Base-by-base conservation (phyloP, 2,888 invertebrate species). In the Plusia festucae region DNA sequence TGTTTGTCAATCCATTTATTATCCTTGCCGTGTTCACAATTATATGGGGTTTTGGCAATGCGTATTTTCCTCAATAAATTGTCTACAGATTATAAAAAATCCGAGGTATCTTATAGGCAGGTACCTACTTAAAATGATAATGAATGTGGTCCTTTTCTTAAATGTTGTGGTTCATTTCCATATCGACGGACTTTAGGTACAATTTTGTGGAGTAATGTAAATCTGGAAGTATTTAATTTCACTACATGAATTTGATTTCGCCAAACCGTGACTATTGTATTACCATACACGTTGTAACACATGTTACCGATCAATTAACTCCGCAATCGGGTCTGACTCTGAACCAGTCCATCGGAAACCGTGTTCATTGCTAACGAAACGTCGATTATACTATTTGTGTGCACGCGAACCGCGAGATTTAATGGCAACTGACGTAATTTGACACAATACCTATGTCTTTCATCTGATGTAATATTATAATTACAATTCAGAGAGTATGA, bases 331-430 rank as follows among this genome's bases (percentile, higher is more conserved):
- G 70, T 79, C 71, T 62, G 20, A 60, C 27, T 54, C 34, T 46
- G 53, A 76, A 78, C 71, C 64, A 76, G 79, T 79, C 56, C 60
- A 73, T 70, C 67, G 73, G 61, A 79, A 78, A 78, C 79, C 76
- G 77, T 76, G 79, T 78, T 72, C 67, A 62, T 67, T 58, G 55
- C 46, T 73, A 79, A 61, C 70, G 79, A 73, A 79, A 76, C 69
- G 52, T 54, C 65, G 70, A 73, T 70, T 70, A 60, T 64, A 65
- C 73, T 78, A 78, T 56, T 66, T 69, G 18, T 64, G 49, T 66
- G 53, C 76, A 77, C 72, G 79, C 69, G 52, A 74, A 53, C 59
- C 22, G 30, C 30, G 61, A 76, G 76, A 68, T 66, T 53, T 63
- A 75, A 59, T 60, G 24, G 53, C 18, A 1, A 16, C 11, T 66